Evolutionary conservation across 2,113 vertebrate species (phyloP).

Genomic region (Progne subis): DNA sequence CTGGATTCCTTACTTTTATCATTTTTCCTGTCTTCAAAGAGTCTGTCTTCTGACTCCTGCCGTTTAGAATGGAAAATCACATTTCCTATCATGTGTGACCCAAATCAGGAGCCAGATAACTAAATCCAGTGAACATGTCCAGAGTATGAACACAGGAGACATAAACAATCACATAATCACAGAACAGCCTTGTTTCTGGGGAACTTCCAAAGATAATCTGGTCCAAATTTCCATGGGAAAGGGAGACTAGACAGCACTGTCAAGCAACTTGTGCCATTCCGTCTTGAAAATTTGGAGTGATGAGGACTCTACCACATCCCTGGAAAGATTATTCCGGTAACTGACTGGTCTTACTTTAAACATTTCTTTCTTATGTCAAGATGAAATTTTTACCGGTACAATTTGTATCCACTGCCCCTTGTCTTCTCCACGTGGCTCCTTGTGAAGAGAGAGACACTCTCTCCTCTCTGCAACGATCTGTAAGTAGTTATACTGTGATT

Average conservation of each 20-base stretch:
- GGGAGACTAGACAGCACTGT: neutral
- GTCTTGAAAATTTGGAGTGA: neutral
- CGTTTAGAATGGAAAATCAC: neutral
- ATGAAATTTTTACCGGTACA: neutral
- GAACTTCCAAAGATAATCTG: neutral
- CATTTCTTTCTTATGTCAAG: neutral
- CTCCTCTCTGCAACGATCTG: neutral
- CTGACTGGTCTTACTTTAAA: neutral
- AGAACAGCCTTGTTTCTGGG: neutral
- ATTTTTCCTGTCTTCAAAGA: neutral
- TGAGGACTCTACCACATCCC: neutral
- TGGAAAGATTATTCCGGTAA: neutral
- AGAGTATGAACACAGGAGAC: neutral
- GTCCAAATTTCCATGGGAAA: neutral
- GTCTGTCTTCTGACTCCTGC: neutral
- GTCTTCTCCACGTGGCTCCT: neutral
- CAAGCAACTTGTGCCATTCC: neutral
- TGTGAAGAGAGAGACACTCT: neutral
- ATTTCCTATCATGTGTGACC: neutral
- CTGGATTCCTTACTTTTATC: neutral
- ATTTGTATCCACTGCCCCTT: neutral
- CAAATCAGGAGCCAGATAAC: neutral
- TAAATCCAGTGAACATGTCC: neutral
- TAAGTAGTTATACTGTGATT: neutral
- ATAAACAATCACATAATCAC: neutral